phyloP scores from a whole-genome alignment of 2,888 invertebrate species.

The Patella depressa region DNA sequence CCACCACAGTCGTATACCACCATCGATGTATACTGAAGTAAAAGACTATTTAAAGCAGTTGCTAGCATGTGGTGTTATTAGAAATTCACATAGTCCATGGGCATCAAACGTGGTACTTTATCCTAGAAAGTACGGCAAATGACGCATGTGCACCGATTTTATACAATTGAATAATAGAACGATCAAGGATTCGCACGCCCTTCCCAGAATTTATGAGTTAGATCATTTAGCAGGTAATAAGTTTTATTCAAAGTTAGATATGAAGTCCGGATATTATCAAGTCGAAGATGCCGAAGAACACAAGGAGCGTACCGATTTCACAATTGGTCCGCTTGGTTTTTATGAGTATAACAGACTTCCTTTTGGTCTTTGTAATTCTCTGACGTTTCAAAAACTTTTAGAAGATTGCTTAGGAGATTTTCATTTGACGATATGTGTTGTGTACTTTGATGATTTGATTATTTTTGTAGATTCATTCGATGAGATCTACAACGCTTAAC shows the following conservation, averaged over 20 bases:
- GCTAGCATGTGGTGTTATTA: background rate
- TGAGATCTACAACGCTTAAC: too few species aligned
- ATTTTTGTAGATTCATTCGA: background rate
- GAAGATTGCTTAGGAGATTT: background rate
- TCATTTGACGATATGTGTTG: background rate
- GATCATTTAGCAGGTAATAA: background rate
- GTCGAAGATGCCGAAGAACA: background rate
- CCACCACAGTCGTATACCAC: background rate
- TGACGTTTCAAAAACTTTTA: background rate
- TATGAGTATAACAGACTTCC: background rate
- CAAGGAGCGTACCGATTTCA: background rate
- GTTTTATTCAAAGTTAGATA: conserved; percentile 1
- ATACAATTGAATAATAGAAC: background rate
- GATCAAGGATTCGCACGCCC: background rate
- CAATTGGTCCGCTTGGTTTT: background rate
- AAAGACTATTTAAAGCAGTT: conserved; percentile 1
- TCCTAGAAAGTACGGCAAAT: background rate
- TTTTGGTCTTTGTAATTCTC: background rate
- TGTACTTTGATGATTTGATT: background rate
- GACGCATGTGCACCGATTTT: background rate
- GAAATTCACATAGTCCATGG: background rate
- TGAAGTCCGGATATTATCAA: conserved; percentile 3
- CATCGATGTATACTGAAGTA: background rate
- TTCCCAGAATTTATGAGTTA: background rate
- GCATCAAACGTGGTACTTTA: background rate